These are phyloP conservation scores for Lathamus discolor DNA, from an alignment of 2,113 vertebrate genomes.

Conservation along the genomic window DNA sequence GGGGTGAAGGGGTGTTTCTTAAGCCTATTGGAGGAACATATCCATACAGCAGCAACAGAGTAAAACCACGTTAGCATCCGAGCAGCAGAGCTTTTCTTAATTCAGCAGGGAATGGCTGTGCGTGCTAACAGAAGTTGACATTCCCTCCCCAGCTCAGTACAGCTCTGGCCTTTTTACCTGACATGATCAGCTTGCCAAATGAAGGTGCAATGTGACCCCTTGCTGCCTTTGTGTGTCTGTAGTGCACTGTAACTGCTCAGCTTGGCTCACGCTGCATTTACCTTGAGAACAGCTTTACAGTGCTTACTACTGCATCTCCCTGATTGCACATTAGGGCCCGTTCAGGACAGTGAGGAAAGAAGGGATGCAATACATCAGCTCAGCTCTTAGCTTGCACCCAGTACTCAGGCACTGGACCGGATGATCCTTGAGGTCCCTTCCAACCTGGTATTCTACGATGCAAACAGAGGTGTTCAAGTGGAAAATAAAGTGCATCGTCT, in stretches of 20 bases:
- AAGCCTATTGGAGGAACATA: not conserved
- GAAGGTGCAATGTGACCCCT: not conserved
- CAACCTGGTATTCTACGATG: not conserved
- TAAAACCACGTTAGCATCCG: not conserved
- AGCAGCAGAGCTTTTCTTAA: not conserved
- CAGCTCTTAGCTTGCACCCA: not conserved
- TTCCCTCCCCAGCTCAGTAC: not conserved
- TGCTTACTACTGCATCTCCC: not conserved
- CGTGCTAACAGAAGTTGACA: not conserved
- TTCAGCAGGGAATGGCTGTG: not conserved
- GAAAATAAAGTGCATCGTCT: not conserved
- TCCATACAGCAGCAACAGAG: not conserved
- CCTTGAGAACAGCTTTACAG: not conserved
- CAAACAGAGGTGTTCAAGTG: not conserved
- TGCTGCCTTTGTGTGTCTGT: not conserved
- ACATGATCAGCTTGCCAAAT: too few species aligned
- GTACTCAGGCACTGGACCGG: not conserved
- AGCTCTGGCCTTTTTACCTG: not conserved
- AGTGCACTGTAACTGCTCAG: not conserved
- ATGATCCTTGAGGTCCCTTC: not conserved
- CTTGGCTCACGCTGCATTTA: rapidly evolving
- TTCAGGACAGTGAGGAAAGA: not conserved
- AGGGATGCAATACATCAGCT: not conserved
- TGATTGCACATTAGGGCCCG: rapidly evolving
- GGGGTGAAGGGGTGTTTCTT: not conserved